Evolutionary conservation across 2,888 invertebrate species (phyloP).

Genomic region (Machimus rusticus): DNA sequence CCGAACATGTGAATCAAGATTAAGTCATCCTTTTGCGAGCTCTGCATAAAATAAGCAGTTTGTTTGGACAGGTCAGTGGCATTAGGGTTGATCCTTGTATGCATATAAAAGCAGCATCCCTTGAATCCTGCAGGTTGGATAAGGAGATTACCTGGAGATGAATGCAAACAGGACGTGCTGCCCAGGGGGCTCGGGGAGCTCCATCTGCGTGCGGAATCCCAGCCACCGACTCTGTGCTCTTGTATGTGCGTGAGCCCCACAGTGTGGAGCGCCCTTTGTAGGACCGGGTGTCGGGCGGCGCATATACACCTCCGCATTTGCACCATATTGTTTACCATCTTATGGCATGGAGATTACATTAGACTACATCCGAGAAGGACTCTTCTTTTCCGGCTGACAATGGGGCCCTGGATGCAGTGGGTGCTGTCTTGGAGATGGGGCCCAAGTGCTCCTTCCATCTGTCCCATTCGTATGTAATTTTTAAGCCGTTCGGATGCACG

Average conservation of each 20-base stretch:
- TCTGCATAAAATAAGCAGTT: constrained; percentile 36
- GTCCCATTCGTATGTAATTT: constrained; percentile 14
- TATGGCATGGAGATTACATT: constrained; percentile 27
- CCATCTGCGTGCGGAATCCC: not conserved
- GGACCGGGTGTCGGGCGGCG: not conserved
- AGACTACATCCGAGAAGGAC: not conserved
- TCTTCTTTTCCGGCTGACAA: not conserved
- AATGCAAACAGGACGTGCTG: constrained; percentile 36
- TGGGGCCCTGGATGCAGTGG: not conserved
- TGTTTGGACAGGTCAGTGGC: constrained; percentile 40
- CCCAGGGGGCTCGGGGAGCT: not conserved
- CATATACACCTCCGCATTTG: constrained; percentile 9
- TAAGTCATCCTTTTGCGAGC: constrained; percentile 34
- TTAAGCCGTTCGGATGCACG: not conserved
- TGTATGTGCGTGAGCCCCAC: not conserved
- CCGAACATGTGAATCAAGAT: constrained; percentile 31
- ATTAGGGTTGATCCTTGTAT: constrained; percentile 22
- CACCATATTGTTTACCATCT: constrained; percentile 36
- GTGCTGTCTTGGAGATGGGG: not conserved
- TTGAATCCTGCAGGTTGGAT: constrained; percentile 34
- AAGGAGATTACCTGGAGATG: constrained; percentile 38
- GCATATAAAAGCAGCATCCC: constrained; percentile 15
- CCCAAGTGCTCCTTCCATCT: not conserved
- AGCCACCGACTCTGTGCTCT: not conserved
- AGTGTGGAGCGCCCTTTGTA: not conserved